A percentile compares a stretch with the other conserved stretches of the same genome.
phyloP scores from a whole-genome alignment of 2,888 invertebrate genomes.

The Mylabris sibirica region DNA sequence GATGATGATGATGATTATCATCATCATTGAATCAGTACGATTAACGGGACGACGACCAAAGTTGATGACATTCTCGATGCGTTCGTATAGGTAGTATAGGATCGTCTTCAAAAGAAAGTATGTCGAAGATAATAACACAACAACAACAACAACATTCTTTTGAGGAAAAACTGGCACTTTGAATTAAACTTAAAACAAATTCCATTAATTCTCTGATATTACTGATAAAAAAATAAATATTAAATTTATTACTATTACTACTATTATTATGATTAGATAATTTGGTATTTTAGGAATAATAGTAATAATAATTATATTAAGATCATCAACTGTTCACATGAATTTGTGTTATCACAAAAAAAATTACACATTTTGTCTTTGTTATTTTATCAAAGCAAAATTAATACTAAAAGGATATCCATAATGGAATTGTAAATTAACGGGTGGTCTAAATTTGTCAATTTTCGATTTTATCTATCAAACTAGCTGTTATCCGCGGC shows the following conservation, averaged over 20 bases:
- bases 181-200: background rate
- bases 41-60: constrained; percentile 35
- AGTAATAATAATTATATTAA: background rate
- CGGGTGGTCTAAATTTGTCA: background rate
- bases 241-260: background rate
- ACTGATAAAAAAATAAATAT: background rate
- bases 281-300: background rate
- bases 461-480: background rate
- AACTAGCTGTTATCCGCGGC: too few species aligned
- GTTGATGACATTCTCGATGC: constrained; percentile 8
- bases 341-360: background rate
- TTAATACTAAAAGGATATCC: background rate
- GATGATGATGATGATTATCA: background rate
- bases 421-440: background rate
- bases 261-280: background rate
- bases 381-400: background rate
- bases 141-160: constrained; percentile 27
- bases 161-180: constrained; percentile 27
- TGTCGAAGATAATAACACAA: constrained; percentile 25
- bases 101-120: constrained; percentile 26
- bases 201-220: background rate
- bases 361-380: background rate
- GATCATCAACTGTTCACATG: background rate
- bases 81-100: constrained; percentile 10
- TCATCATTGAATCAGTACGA: constrained; percentile 25